Evolutionary conservation across 1,140 invertebrate genomes (phyloP), one percentile per base, ranked within the genome.

Genomic region (Magallana ariakensis): DNA sequence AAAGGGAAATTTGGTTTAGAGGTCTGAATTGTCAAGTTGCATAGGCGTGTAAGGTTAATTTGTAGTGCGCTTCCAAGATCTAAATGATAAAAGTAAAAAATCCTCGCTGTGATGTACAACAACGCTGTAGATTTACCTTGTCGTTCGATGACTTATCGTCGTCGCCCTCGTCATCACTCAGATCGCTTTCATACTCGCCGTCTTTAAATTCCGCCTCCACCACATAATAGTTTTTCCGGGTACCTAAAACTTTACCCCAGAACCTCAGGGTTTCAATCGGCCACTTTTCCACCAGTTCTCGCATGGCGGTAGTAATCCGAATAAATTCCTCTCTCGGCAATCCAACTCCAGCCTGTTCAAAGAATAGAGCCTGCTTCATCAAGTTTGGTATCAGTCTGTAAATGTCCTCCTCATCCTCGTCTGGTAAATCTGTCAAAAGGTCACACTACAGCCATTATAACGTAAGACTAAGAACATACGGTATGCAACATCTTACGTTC

Each of bases 211-310:
- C 89, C 0, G 89, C 83, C 60, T 92, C 91, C 10, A 87, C 89
- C 16, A 92, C 83, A 22, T 90, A 90, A 85, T 92, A 92, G 85
- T 91, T 88, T 13, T 83, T 55, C 26, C 86, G 80, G 11, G 84
- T 55, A 11, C 91, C 91, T 16, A 91, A 82, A 1, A 92, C 85
- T 80, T 91, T 91, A 0, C 91, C 91, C 91, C 91, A 92, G 84
- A 92, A 91, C 56, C 91, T 83, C 26, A 90, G 83, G 58, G 85
- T 87, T 55, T 91, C 84, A 4, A 92, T 84, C 11, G 90, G 89
- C 75, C 90, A 88, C 19, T 83, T 57, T 15, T 89, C 87, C 3
- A 91, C 88, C 46, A 93, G 87, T 22, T 91, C 87, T n/a, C 91
- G 87, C 87, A 92, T 87, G 13, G 92, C 89, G 33, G 92, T 80